Base-by-base conservation (phyloP, 2,113 vertebrate species). In the Machaerirhynchus nigripectus region DNA sequence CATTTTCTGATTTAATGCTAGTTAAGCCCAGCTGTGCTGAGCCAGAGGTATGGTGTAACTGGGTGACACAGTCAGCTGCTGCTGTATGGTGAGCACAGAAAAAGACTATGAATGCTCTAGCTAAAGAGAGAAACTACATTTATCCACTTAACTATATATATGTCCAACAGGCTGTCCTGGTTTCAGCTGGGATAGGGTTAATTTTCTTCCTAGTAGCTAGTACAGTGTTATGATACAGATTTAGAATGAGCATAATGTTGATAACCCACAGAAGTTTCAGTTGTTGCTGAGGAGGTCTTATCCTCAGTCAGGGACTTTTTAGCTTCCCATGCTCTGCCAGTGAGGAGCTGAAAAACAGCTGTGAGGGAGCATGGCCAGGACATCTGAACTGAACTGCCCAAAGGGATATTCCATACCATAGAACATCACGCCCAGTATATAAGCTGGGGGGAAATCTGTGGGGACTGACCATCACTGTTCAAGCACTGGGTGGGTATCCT, bases 91-190 rank as follows among this genome's bases (percentile, higher is more conserved):
- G 56, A 91, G 16, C 19, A 37, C 7, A 71, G 61, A 67, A 86
- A 67, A 83, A 33, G 5, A 30, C 7, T 33, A 16, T 47, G 18
- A 79, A 23, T 52, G 26, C 15, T 70, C 42, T 67, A 31, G 12
- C 9, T 40, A 67, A 37, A 35, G 18, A 52, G 10, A 53, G 28
- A 52, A 70, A 7, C 5, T 11, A 26, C 0, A 0, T 67, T 68
- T 80, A 55, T 71, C 63, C 19, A 52, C 4, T 7, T 55, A 40
- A 46, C 6, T 46, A 30, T 19, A 6, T 31, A 6, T 42, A 13
- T 26, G 22, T 37, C 53, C 33, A 69, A 55, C 8, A 31, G 22
- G 22, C 6, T 52, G 15, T 77, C 33, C 39, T 52, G 6, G 22
- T 52, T 53, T 69, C 46, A 53, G 11, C 18, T 60, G 15, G 37